Evolutionary conservation across 2,797 vertebrate genomes (phyloP), one percentile per base, ranked within the genome.

Genomic region (Geotrypetes seraphini): DNA sequence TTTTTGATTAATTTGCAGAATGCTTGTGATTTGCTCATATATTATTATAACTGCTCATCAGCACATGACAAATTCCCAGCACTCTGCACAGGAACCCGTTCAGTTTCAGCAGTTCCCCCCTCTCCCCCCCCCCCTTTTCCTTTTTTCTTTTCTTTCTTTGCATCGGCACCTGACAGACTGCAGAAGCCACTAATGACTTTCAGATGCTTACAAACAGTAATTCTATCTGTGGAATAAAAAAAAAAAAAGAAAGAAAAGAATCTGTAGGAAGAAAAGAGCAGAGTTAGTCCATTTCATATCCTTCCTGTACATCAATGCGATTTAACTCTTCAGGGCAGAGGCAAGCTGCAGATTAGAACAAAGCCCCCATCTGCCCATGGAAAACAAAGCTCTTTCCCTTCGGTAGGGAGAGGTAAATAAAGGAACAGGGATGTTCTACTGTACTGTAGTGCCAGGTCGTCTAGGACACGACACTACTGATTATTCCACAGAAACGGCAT

Each of bases 1-100:
- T n/a, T n/a, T n/a, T 77, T 88, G 82, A 89, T 89, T 89, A 86
- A 89, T 89, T 90, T 86, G 86, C 86, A 86, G 83, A 88, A 88
- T 82, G 86, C 84, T 83, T 79, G 79, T 82, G 85, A 89, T 89
- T 89, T 85, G 81, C 85, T 88, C 85, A 85, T 91, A 88, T 84
- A 85, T 87, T 90, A 89, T 89, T 85, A 85, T 87, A 89, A 85
- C 83, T 84, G 82, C 84, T 89, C 80, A 85, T 88, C 83, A 85
- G 81, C 83, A 89, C 81, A 86, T 85, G 86, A 88, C 83, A 81
- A 86, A 86, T 82, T 71, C 85, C 81, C 80, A 75, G 73, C 79
- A 81, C 78, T 75, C 63, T 29, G 59, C 78, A 78, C 73, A 71
- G 63, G 73, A 86, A 78, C 84, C 85, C 81, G 78, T 81, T 81